These are phyloP conservation scores for Nasonia giraulti DNA, from an alignment of 1,140 invertebrate genomes.

Conservation along the genomic window DNA sequence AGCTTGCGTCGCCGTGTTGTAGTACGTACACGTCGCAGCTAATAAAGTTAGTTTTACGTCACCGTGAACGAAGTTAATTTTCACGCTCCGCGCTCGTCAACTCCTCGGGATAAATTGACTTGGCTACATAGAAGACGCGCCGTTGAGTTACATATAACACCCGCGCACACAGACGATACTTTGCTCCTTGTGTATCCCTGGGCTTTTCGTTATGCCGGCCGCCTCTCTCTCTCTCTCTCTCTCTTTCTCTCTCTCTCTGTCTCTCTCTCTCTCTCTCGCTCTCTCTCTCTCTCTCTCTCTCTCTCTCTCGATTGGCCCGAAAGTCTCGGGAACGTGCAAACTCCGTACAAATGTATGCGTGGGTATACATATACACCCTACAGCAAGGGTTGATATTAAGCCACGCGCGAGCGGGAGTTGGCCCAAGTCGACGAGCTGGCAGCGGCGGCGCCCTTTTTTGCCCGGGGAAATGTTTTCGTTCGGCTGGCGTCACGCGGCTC, in stretches of 20 bases:
- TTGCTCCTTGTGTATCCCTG: slow-evolving; percentile 25
- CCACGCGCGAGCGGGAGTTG: neutral
- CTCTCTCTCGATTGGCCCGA: neutral
- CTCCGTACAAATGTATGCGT: neutral
- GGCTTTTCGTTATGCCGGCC: slow-evolving; percentile 20
- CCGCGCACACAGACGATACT: neutral
- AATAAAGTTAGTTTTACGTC: slow-evolving; percentile 57
- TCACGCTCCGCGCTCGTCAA: slow-evolving; percentile 41
- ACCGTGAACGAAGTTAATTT: slow-evolving; percentile 56
- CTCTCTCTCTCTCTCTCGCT: neutral
- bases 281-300: neutral
- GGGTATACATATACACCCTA: neutral
- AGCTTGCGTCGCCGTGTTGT: too few species aligned
- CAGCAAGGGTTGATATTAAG: neutral
- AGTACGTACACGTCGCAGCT: slow-evolving; percentile 8
- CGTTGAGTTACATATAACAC: neutral
- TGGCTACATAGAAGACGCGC: neutral
- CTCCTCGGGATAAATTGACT: slow-evolving; percentile 44
- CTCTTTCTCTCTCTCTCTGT: neutral
- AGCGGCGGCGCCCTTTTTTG: neutral
- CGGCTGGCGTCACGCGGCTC: neutral
- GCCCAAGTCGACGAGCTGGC: neutral
- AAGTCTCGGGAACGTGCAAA: neutral
- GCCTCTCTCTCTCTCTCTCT: neutral
- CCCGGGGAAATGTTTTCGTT: slow-evolving; percentile 30